phyloP scores from a whole-genome alignment of 2,797 vertebrate genomes.

The Chromobotia macracanthus region DNA sequence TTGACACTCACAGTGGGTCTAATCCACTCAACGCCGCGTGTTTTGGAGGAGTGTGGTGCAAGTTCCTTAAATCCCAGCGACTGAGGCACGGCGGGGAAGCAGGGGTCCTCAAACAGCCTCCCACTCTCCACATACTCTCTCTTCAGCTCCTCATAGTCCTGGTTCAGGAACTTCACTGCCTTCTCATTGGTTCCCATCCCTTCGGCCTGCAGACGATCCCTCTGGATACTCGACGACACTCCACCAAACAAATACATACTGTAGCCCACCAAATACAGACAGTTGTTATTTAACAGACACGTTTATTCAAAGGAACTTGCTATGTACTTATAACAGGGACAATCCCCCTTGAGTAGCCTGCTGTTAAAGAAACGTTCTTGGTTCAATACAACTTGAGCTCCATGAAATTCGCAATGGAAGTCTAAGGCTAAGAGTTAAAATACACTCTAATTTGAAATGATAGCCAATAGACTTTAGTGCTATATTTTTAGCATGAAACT shows the following conservation, averaged over 20 bases:
- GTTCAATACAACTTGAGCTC: background rate
- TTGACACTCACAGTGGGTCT: conserved; percentile 79
- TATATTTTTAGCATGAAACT: no score
- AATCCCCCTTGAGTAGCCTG: no score
- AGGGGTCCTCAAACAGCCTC: conserved; percentile 82
- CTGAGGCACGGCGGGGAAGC: conserved; percentile 79
- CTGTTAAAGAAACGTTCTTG: background rate
- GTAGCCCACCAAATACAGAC: background rate
- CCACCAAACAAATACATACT: conserved; percentile 76
- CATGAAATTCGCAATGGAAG: no score
- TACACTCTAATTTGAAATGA: no score
- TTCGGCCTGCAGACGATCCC: conserved; percentile 74
- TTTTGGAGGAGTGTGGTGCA: conserved; percentile 78
- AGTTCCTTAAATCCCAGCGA: conserved; percentile 89
- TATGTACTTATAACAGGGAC: background rate
- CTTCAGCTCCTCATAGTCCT: conserved; percentile 81
- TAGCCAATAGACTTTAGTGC: no score
- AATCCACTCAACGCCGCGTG: conserved; percentile 82
- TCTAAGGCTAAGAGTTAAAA: no score
- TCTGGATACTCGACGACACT: conserved; percentile 73
- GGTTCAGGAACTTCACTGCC: conserved; percentile 76
- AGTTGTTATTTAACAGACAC: background rate
- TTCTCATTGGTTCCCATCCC: conserved; percentile 80
- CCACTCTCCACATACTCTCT: conserved; percentile 78
- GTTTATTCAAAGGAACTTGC: no score